Base-by-base conservation (phyloP, 2,113 vertebrate genomes). In the Lampris megalopsis region DNA sequence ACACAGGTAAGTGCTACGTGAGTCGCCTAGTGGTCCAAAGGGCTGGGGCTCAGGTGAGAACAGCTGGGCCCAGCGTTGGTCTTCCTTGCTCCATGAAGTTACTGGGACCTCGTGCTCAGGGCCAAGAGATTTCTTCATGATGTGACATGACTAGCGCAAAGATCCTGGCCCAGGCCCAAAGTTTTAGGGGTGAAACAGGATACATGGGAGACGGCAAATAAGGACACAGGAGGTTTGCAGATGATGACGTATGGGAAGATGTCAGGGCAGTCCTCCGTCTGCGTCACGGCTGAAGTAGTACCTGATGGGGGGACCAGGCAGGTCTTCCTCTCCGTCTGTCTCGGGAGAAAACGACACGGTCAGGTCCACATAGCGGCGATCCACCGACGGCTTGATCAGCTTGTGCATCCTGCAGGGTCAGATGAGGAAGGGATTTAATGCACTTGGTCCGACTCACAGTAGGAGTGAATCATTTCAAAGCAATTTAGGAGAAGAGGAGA, bases 301-400 rank as follows among this genome's bases (percentile, higher is more conserved):
- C 93, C 98, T 96, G 79, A 99, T 96, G 36, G 98, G 98, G 1
- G 98, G 98, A 48, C 98, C 97, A 1, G 98, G 95, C 48, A 98
- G 94, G 81, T 99, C 98, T 81, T 99, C 97, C 24, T 98, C 97
- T 75, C 95, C 97, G 71, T 98, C 97, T 1, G 85, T 86, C 87
- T 98, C 98, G 6, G 98, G 96, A 56, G 97, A 96, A 85, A 99
- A 99, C 0, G 98, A 99, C 50, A 99, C 95, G 0, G 97, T 99
- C 82, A 99, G 96, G 90, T 99, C 98, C 36, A 99, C 97, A 0
- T 99, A 99, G 70, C 95, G 97, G 80, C 96, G 96, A 77, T 96
- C 96, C 68, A 91, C 86, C 67, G 96, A 95, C 52, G 97, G 97
- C 84, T 98, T 99, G 88, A 99, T 96, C 83, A 99, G 95, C 85